Conservation (phyloP, 2,797 vertebrate species). For the Pelodytes ibericus region DNA sequence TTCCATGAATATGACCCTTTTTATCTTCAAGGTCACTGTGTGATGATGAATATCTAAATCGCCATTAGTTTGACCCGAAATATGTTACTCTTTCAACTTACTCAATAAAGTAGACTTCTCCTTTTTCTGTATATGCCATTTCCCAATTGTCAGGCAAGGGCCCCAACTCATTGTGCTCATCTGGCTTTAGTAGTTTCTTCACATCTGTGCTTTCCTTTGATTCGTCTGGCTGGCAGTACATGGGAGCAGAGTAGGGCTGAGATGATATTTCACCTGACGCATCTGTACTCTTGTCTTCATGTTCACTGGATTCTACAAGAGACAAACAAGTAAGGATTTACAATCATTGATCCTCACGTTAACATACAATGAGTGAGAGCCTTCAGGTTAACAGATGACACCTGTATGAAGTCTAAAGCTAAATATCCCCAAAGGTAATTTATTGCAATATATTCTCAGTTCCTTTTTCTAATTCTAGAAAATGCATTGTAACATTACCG, state of each 20-base stretch:
- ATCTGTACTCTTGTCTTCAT: constrained; percentile 91
- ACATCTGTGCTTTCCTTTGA: constrained; percentile 80
- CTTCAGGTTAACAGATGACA: background rate
- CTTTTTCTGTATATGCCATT: constrained; percentile 98
- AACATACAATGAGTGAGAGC: background rate
- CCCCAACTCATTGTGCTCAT: constrained; percentile 88
- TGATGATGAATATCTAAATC: too few relatives aligned
- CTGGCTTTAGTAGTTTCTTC: constrained; percentile 81
- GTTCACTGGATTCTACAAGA: constrained; percentile 90
- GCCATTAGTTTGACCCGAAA: too few relatives aligned
- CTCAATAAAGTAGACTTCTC: constrained; percentile 99
- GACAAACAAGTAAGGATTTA: constrained; percentile 48
- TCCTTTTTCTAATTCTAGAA: too few relatives aligned
- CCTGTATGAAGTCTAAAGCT: background rate
- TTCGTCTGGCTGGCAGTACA: constrained; percentile 81
- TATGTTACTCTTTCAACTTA: constrained; percentile 72
- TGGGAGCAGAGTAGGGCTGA: constrained; percentile 77
- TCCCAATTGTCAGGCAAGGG: constrained; percentile 97
- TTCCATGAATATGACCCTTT: too few relatives aligned
- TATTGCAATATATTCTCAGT: too few relatives aligned
- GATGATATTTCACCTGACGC: constrained; percentile 80
- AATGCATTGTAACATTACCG: too few relatives aligned
- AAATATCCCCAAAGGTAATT: too few relatives aligned
- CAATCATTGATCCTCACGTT: background rate
- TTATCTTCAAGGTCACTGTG: too few relatives aligned